A percentile compares a stretch with the other conserved stretches of the same genome.
Conservation (phyloP, 1,140 invertebrate genomes). For the Sitodiplosis mosellana region DNA sequence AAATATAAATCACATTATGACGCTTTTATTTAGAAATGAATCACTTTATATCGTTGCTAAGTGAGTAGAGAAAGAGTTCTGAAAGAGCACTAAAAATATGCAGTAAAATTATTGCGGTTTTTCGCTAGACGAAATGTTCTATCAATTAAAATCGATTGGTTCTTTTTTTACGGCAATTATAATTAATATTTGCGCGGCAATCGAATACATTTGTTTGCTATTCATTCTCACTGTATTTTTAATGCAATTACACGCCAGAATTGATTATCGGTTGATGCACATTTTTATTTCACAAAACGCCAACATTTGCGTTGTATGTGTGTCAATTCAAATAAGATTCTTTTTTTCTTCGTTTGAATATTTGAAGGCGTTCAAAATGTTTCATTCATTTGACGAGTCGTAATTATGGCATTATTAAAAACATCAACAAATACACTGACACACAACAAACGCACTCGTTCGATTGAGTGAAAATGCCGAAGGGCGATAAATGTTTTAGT, state of each 20-base stretch:
- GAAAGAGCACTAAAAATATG: too few relatives aligned
- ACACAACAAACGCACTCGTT: neutral
- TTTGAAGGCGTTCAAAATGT: neutral
- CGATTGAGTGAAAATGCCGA: too few relatives aligned
- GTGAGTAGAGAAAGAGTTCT: too few relatives aligned
- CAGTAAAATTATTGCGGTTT: neutral
- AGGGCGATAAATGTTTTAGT: too few relatives aligned
- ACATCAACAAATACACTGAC: neutral
- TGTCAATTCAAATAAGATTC: neutral
- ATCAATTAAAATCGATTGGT: neutral
- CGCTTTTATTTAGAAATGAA: neutral
- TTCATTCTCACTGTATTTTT: too few relatives aligned
- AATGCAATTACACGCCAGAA: too few relatives aligned
- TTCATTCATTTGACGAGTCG: neutral
- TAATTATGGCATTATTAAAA: neutral
- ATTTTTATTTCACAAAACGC: too few relatives aligned
- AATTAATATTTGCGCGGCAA: neutral
- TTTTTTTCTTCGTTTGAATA: neutral
- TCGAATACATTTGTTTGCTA: too few relatives aligned
- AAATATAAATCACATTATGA: constrained; percentile 2
- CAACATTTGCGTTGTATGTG: neutral
- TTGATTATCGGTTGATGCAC: too few relatives aligned
- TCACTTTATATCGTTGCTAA: neutral
- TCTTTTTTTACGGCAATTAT: neutral
- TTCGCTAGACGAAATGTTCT: neutral